phyloP scores from a whole-genome alignment of 2,797 vertebrate genomes.

The Rhincodon typus region DNA sequence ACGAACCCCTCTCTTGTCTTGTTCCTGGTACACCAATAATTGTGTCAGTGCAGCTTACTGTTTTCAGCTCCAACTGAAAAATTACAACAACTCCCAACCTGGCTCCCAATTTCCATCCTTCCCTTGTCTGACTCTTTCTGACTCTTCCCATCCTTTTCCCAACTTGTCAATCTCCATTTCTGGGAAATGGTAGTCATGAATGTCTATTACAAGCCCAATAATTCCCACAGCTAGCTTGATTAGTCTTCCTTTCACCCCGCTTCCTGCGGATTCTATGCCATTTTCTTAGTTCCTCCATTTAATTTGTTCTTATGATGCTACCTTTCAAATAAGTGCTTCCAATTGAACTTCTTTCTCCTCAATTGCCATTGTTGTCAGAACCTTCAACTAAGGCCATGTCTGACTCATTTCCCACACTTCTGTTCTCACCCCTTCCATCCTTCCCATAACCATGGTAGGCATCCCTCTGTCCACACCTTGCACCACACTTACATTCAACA shows the following conservation, averaged over 20 bases:
- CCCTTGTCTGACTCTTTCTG: too few relatives aligned
- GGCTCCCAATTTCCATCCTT: not conserved
- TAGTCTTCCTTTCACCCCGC: not conserved
- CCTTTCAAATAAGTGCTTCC: not conserved
- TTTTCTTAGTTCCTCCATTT: not conserved
- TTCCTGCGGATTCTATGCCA: not conserved
- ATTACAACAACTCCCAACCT: not conserved
- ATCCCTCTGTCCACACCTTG: not conserved
- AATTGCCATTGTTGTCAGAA: not conserved
- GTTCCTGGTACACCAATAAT: too few relatives aligned
- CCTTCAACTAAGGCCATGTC: too few relatives aligned
- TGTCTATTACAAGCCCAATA: too few relatives aligned
- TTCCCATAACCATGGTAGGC: not conserved
- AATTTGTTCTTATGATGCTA: not conserved
- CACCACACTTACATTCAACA: not conserved
- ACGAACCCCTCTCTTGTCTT: too few relatives aligned
- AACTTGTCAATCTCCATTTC: too few relatives aligned
- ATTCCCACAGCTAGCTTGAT: not conserved
- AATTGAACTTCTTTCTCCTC: not conserved
- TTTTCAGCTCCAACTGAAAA: not conserved
- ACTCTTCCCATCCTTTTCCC: too few relatives aligned
- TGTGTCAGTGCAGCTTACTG: not conserved
- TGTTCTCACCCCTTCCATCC: not conserved
- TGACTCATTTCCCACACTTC: too few relatives aligned
- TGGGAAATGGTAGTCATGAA: too few relatives aligned